Percentiles rank a stretch among this genome's conserved stretches.
Conservation (phyloP, 1,140 invertebrate species). For the Magallana angulata region DNA sequence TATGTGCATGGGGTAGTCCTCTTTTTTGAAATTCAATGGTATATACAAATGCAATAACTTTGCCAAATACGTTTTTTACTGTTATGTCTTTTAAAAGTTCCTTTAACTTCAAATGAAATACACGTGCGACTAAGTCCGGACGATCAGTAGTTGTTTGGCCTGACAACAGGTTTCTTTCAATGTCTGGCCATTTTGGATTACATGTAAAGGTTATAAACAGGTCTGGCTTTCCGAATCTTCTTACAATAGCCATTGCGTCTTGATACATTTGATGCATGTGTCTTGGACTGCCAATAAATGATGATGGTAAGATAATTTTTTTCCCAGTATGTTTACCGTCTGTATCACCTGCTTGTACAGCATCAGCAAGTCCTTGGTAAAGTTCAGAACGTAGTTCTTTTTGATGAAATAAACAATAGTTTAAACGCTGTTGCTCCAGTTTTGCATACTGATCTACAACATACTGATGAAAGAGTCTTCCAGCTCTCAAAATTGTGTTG, state of each 20-base stretch:
- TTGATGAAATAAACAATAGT: constrained; percentile 69
- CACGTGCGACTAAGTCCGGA: constrained; percentile 79
- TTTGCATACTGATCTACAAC: constrained; percentile 79
- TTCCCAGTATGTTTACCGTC: constrained; percentile 68
- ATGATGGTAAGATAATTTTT: constrained; percentile 78
- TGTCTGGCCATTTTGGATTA: constrained; percentile 78
- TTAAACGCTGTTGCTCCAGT: constrained; percentile 71
- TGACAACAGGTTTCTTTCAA: constrained; percentile 69
- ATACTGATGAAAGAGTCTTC: constrained; percentile 77
- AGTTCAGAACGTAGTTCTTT: constrained; percentile 58
- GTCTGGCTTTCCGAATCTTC: constrained; percentile 78
- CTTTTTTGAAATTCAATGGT: no score
- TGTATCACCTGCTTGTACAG: constrained; percentile 50
- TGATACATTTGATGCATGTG: constrained; percentile 80
- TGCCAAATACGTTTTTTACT: neutral
- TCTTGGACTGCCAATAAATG: constrained; percentile 76
- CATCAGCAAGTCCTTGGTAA: constrained; percentile 66
- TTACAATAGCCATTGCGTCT: constrained; percentile 81
- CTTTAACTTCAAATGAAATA: constrained; percentile 81
- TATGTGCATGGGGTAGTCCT: no score
- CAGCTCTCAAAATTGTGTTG: constrained; percentile 68
- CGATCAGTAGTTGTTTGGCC: constrained; percentile 72
- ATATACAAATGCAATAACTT: no score
- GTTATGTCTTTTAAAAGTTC: constrained; percentile 64
- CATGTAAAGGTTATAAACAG: constrained; percentile 81